phyloP scores from a whole-genome alignment of 2,888 invertebrate genomes.

The Drosophila anomalata region DNA sequence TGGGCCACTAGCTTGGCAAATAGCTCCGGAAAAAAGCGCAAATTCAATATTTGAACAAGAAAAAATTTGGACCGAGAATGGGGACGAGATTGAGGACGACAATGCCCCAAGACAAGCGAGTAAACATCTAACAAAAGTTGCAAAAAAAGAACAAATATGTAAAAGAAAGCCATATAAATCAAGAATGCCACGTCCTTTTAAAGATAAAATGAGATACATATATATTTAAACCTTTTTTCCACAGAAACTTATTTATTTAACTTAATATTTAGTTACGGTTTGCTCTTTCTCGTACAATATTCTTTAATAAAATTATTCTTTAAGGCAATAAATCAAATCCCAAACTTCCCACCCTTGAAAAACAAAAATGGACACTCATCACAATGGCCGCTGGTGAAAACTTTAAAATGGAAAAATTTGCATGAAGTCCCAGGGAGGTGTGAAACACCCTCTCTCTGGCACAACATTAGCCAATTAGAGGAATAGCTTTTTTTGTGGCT shows the following conservation, averaged over 20 bases:
- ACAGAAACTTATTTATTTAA: too few relatives aligned
- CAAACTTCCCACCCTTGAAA: slow-evolving; percentile 11
- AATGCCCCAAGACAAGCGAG: slow-evolving; percentile 58
- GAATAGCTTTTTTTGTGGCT: slow-evolving; percentile 40
- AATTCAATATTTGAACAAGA: slow-evolving; percentile 73
- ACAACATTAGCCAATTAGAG: slow-evolving; percentile 58
- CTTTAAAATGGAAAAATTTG: slow-evolving; percentile 63
- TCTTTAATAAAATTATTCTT: too few relatives aligned
- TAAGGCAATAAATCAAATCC: too few relatives aligned
- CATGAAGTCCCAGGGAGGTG: slow-evolving; percentile 8
- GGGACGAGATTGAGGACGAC: slow-evolving; percentile 50
- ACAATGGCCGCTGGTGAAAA: slow-evolving; percentile 31
- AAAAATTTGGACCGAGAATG: slow-evolving; percentile 57
- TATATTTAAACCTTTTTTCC: too few relatives aligned
- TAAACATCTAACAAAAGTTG: slow-evolving; percentile 55
- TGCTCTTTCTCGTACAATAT: too few relatives aligned
- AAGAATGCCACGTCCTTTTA: neutral
- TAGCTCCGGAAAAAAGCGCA: slow-evolving; percentile 56
- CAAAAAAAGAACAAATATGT: slow-evolving; percentile 59
- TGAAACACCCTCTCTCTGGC: slow-evolving; percentile 16
- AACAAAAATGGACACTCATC: slow-evolving; percentile 17
- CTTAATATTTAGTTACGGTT: too few relatives aligned
- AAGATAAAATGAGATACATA: neutral
- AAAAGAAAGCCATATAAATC: neutral
- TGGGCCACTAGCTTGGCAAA: slow-evolving; percentile 56